Base-by-base conservation (phyloP, 2,888 invertebrate species). In the Volucella inanis region DNA sequence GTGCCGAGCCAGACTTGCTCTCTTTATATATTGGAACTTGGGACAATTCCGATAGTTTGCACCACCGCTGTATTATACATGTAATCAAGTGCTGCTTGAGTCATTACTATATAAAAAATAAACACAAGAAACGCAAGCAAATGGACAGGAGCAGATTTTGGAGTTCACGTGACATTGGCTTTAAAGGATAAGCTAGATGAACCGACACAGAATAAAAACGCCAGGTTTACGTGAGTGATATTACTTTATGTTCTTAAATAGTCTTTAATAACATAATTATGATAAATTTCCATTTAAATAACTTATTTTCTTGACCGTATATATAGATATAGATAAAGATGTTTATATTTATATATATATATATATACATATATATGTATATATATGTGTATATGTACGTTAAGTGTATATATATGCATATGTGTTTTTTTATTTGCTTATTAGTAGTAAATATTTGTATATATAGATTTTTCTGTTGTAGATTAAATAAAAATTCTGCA, bases 161-260 rank as follows among this genome's bases (percentile, higher is more conserved):
- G 18, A 18, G 18, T 18, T 18, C 2, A 2, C 18, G 18, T 18
- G 18, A 18, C 18, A 18, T 18, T 18, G 2, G 2, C 18, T 1
- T 22, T 22, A 22, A 31, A 31, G 4, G 31, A 31, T 6, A 31
- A 31, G 31, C 22, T 11, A 9, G 14, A n/a, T 9, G 14, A 41
- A 15, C 11, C 11, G 31, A 31, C 22, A n/a, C n/a, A 3, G 50
- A 62, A 45, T 72, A 14, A 72, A 31, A 72, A 62, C 43, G 50
- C 14, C 15, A 18, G 10, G 8, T n/a, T 14, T 52, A 62, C 61
- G 14, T 65, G 61, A 70, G 77, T 75, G 54, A 76, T 76, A 65
- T 64, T 71, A 57, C 18, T 70, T 80, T 84, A 70, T 81, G 77
- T 76, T 31, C 31, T 85, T 85, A 81, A 81, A 85, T 85, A 67